phyloP scores from a whole-genome alignment of 2,797 vertebrate genomes.

The Alectoris magna region DNA sequence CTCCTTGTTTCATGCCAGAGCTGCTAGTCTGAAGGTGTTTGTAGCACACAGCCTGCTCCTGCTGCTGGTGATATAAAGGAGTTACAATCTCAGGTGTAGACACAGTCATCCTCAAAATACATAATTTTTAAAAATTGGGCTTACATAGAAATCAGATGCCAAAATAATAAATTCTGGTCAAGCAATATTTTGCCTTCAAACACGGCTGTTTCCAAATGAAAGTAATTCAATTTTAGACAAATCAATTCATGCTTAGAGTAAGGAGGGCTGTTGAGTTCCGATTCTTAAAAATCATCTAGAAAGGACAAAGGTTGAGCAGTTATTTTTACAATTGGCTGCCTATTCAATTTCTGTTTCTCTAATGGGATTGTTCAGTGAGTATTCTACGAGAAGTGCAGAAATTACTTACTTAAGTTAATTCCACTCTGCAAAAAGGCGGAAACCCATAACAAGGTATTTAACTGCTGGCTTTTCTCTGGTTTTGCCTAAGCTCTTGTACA shows the following conservation, averaged over 20 bases:
- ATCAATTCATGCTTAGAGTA: conserved; percentile 44
- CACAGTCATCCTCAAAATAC: background rate
- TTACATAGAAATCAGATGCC: background rate
- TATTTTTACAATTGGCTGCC: conserved; percentile 62
- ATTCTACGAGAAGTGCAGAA: background rate
- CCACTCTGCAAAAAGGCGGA: background rate
- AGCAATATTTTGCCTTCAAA: conserved; percentile 43
- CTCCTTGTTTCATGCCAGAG: background rate
- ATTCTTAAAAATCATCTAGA: conserved; percentile 56
- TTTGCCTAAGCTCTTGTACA: conserved; percentile 11
- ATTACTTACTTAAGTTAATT: conserved; percentile 53
- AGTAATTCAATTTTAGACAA: conserved; percentile 39
- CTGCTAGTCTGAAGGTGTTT: background rate
- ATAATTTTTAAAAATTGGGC: background rate
- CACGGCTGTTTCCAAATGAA: conserved; percentile 47
- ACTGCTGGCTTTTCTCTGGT: background rate
- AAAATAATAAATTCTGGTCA: conserved; percentile 48
- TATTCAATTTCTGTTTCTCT: conserved; percentile 61
- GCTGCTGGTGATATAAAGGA: background rate
- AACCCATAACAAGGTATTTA: conserved; percentile 33
- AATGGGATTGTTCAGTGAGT: conserved; percentile 52
- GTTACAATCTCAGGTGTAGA: background rate
- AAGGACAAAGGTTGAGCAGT: conserved; percentile 55
- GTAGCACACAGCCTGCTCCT: background rate
- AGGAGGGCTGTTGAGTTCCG: conserved; percentile 40